Base-by-base conservation (phyloP, 1,140 invertebrate genomes). In the Anastrepha obliqua region DNA sequence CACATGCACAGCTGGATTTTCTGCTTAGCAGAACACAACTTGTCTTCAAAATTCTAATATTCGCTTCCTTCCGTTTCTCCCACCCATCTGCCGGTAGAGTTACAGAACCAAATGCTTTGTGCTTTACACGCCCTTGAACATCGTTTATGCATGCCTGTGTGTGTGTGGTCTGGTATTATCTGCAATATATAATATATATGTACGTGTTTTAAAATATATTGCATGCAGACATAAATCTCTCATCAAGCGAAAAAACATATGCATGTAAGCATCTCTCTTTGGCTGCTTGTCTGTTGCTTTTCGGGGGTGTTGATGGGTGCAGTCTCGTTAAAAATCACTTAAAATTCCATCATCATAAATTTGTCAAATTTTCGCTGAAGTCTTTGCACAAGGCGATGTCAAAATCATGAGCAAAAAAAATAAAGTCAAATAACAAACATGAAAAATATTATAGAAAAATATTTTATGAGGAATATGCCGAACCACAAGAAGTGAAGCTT, bases 331-430 rank as follows among this genome's bases (percentile, higher is more conserved):
- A 92, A 92, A 92, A 91, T 92, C 91, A 92, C 91, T 92, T 92
- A 92, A 92, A 92, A 91, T 92, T 92, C 91, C 91, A 92, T 92
- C 91, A 92, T 92, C 91, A 92, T 92, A 92, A 92, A 92, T 92
- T 92, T 92, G 90, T 92, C 91, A 92, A 91, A 90, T 89, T 81
- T 81, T 55, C 44, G 17, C 15, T 47, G 39, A 47, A 74, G 13
- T 74, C 67, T 47, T 44, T 55, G 60, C 15, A 47, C 39, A 44
- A 74, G 65, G 8, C 7, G 65, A 42, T n/a, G 47, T 81, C 17
- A 17, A 81, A 81, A 81, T 55, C 20, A 20, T 55, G 44, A 62
- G 5, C 17, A 74, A 47, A 44, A 74, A 47, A 39, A 74, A 17
- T 74, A 70, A 15, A 70, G 13, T 64, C 17, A 29, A 29, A 29